Percentiles rank a stretch among this genome's conserved stretches.
Evolutionary conservation across 2,113 vertebrate genomes (phyloP).

Genomic region (Beaufortia kweichowensis): DNA sequence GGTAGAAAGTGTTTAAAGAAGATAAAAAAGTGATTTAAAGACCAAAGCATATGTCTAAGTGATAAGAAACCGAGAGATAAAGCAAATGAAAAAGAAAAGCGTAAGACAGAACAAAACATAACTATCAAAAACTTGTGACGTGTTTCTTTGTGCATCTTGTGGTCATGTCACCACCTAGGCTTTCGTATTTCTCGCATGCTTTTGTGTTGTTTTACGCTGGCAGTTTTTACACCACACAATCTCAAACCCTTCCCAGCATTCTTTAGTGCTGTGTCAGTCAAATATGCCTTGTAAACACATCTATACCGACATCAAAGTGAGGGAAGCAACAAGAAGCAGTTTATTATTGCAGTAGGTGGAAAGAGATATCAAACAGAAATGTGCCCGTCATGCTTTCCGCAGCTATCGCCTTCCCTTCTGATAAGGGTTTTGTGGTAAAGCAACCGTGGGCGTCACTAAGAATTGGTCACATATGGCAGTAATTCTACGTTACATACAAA

Average conservation of each 20-base stretch:
- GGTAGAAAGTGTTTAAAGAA: conserved; percentile 32
- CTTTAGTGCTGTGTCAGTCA: conserved; percentile 5
- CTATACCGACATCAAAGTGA: conserved; percentile 33
- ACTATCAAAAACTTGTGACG: background rate
- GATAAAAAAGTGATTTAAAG: conserved; percentile 6
- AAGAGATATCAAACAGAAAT: conserved; percentile 46
- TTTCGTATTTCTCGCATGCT: background rate
- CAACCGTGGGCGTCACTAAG: conserved; percentile 16
- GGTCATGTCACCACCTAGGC: background rate
- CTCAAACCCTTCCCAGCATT: conserved; percentile 20
- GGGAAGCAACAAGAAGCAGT: conserved; percentile 18
- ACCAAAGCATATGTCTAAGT: background rate
- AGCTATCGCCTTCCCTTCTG: background rate
- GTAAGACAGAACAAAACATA: background rate
- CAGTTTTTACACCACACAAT: conserved; percentile 4
- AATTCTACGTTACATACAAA: background rate
- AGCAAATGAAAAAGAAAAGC: no score
- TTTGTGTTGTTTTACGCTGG: background rate
- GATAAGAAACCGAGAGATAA: conserved; percentile 3
- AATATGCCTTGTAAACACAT: conserved; percentile 19
- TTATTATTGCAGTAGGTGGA: conserved; percentile 47
- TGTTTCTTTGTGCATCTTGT: background rate
- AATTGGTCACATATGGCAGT: conserved; percentile 14
- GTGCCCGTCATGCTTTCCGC: conserved; percentile 42
- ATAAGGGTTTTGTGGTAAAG: conserved; percentile 38